phyloP scores from a whole-genome alignment of 2,797 vertebrate species.

The Gymnoscopelus braueri region DNA sequence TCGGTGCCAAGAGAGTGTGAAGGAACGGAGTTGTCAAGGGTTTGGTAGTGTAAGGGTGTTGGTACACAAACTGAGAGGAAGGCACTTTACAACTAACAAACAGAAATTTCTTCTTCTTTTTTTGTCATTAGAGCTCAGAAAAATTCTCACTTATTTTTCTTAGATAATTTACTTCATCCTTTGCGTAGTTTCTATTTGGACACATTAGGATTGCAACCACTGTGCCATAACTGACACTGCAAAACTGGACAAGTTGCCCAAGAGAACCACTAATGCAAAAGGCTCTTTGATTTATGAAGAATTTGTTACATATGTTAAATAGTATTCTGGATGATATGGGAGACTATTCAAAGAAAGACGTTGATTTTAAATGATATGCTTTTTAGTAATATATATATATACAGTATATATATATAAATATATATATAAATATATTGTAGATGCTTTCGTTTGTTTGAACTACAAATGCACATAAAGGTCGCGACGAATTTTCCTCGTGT shows the following conservation, averaged over 20 bases:
- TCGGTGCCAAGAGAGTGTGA: conserved; percentile 65
- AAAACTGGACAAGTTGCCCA: conserved; percentile 45
- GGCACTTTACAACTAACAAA: conserved; percentile 6
- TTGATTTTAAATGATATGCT: conserved; percentile 57
- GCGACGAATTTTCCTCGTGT: conserved; percentile 22
- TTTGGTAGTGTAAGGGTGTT: conserved; percentile 3
- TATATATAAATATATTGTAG: conserved; percentile 63
- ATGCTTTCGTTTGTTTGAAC: conserved; percentile 54
- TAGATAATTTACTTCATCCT: conserved; percentile 21
- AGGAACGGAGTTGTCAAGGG: conserved; percentile 39
- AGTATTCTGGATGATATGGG: conserved; percentile 60
- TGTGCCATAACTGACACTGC: conserved; percentile 70
- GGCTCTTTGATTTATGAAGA: conserved; percentile 61
- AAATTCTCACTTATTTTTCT: background rate
- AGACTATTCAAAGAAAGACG: conserved; percentile 51
- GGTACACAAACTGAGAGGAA: conserved; percentile 15
- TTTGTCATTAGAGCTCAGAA: conserved; percentile 27
- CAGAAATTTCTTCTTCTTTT: conserved; percentile 45
- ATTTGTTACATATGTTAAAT: conserved; percentile 71
- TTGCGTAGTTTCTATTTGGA: conserved; percentile 30
- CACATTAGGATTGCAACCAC: conserved; percentile 59
- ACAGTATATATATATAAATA: conserved; percentile 63
- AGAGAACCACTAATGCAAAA: conserved; percentile 68
- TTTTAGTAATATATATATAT: conserved; percentile 73
- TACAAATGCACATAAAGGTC: conserved; percentile 44